These are phyloP conservation scores for Plemyria rubiginata DNA, from an alignment of 2,888 invertebrate genomes.

Conservation along the genomic window DNA sequence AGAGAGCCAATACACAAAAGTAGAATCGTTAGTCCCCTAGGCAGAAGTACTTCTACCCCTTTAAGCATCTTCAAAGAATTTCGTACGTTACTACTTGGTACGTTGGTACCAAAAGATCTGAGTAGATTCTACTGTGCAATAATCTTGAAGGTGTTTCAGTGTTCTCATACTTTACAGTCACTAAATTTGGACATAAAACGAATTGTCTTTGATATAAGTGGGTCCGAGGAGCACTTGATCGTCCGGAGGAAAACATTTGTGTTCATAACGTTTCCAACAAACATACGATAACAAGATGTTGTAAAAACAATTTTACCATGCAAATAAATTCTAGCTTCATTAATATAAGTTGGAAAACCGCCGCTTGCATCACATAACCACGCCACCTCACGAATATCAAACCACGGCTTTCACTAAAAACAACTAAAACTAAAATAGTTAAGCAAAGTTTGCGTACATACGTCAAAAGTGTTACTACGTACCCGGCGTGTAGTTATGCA, in stretches of 20 bases:
- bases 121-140: no score
- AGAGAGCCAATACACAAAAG: no score
- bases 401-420: constrained; percentile 24
- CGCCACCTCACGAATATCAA: constrained; percentile 18
- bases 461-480: constrained; percentile 20
- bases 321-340: constrained; percentile 12
- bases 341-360: constrained; percentile 22
- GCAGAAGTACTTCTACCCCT: no score
- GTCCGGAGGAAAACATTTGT: neutral
- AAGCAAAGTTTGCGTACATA: constrained; percentile 33
- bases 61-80: no score
- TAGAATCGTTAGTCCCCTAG: no score
- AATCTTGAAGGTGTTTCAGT: no score
- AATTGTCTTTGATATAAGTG: no score
- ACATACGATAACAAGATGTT: neutral
- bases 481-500: neutral
- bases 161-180: no score
- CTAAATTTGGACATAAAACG: no score
- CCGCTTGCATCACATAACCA: constrained; percentile 21
- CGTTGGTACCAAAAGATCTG: no score
- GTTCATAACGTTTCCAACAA: neutral
- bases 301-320: constrained; percentile 6
- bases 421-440: constrained; percentile 33
- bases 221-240: no score
- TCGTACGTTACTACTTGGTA: no score